Evolutionary conservation across 2,797 vertebrate genomes (phyloP), one percentile per base, ranked within the genome.

Genomic region (Phataginus tetradactyla): DNA sequence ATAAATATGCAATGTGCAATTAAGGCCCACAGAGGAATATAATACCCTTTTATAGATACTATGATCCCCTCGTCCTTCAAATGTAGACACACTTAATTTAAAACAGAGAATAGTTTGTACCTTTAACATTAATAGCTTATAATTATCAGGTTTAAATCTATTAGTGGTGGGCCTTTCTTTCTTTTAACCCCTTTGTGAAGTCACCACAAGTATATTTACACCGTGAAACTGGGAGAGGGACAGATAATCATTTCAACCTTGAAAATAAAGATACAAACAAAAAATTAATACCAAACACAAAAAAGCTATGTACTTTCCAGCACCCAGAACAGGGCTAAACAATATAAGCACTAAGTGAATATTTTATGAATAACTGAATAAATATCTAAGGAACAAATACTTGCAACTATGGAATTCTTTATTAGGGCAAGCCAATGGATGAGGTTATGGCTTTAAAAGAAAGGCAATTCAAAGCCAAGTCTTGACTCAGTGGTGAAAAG

Each of bases 101-200:
- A 95, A 93, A 53, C 20, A 57, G 45, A 85, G 32, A 7, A 77
- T 55, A 12, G 66, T 66, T 84, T 68, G 32, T 68, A 83, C 5
- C 5, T 29, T 90, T 86, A 89, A 85, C 13, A 53, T 45, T 77
- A 79, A 81, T 45, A 32, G 20, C 23, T 88, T 78, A 39, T 37
- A 21, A 27, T 78, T 89, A 91, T 95, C 61, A 94, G 80, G 78
- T 89, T 87, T 53, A 72, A 79, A 39, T 39, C 25, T 90, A 88
- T 79, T 83, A 53, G 21, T 32, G 29, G n/a, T n/a, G 13, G n/a
- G 27, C 25, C 32, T 87, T 83, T 78, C n/a, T 74, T 89, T 61
- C 11, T 80, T 94, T 83, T 68, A 68, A 68, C 29, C 7, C 13
- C 27, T 79, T 17, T 95, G 42, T 37, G 4, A 92, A 90, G 20